Percentiles rank a stretch among this genome's conserved stretches.
Conservation (phyloP, 2,113 vertebrate genomes). For the Noctilio leporinus region DNA sequence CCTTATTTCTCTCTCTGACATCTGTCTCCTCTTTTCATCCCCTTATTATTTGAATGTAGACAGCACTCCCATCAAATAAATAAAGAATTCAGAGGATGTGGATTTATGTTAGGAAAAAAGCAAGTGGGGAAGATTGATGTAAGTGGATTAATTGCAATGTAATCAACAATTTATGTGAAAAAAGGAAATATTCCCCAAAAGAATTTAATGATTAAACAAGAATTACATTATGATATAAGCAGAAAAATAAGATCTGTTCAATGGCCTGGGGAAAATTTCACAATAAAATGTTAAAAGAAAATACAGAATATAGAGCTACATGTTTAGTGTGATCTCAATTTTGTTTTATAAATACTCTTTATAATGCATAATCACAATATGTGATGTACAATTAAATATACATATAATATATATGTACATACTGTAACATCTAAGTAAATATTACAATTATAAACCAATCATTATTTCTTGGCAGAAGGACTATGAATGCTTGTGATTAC, state of each 20-base stretch:
- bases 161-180: neutral
- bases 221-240: neutral
- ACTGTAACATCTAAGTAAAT: conserved; percentile 30
- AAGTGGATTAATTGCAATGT: neutral
- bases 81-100: neutral
- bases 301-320: neutral
- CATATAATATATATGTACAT: neutral
- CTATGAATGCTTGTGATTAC: conserved; percentile 22
- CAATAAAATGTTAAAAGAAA: neutral
- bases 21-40: neutral
- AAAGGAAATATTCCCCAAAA: neutral
- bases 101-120: conserved; percentile 30
- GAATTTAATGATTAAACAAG: neutral
- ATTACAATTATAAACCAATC: conserved; percentile 1
- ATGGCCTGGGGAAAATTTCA: neutral
- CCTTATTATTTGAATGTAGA: neutral
- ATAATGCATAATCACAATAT: neutral
- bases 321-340: neutral
- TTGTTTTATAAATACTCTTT: neutral
- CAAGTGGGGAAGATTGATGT: neutral
- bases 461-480: conserved; percentile 14
- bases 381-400: neutral
- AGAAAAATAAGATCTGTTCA: neutral
- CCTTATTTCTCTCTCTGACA: neutral
- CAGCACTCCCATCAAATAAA: neutral